Base-by-base conservation (phyloP, 2,797 vertebrate species). In the Miichthys miiuy region DNA sequence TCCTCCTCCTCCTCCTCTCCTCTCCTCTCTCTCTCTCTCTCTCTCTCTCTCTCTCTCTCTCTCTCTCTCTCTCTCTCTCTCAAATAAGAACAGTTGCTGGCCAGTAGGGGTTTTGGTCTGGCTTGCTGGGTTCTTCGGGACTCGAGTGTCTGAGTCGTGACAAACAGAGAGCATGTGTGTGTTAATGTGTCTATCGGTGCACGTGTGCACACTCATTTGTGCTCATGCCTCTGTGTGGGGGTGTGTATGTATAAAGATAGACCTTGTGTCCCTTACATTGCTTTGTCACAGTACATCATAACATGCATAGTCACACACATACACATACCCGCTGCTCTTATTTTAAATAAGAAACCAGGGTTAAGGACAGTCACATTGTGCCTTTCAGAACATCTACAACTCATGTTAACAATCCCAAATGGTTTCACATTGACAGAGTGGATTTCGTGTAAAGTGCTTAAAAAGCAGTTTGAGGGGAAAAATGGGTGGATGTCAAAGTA, bases 81-180 rank as follows among this genome's bases (percentile, higher is more conserved):
- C 79, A 62, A 69, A 72, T 77, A 42, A 79, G 89, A 92, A 86
- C 90, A 93, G 87, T 87, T 92, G 90, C 81, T 87, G 73, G 83
- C 56, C 85, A 72, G 91, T 84, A 74, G 87, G 88, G 82, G 87
- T 81, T 84, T 84, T 74, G 84, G 77, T 85, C 83, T 23, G 68
- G 81, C 88, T 81, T 83, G 88, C 90, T 89, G 85, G 77, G 83
- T 82, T 89, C 67, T 83, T 86, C 34, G 60, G 65, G 77, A 81
- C 75, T 74, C 47, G 66, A 83, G 75, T 20, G 71, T 86, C 68
- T 82, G 81, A 86, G 88, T 93, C 87, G 89, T 94, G 92, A 93
- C 89, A 72, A 71, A 68, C 72, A 69, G 21, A 50, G 75, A 60
- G 58, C 60, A 38, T 56, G 81, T 79, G 81, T 79, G 68, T 80